Conservation (phyloP, 2,888 invertebrate genomes). For the Pemphredon lugubris region DNA sequence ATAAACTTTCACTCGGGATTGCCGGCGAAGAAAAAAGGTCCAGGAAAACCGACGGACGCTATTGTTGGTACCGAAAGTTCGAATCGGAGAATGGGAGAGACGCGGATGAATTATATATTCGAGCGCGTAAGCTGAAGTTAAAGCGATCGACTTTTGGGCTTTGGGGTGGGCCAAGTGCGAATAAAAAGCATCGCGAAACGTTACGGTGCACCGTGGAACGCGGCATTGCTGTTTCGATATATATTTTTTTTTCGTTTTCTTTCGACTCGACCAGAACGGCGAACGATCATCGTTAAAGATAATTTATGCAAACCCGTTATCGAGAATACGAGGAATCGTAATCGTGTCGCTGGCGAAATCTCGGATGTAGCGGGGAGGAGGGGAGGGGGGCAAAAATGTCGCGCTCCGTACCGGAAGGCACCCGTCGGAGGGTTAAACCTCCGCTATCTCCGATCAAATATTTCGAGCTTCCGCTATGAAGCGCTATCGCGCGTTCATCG, state of each 20-base stretch:
- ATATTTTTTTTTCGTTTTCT: too few species aligned
- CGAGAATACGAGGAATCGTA: too few species aligned
- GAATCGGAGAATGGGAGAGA: neutral
- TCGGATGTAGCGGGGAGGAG: too few species aligned
- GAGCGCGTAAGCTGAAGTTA: neutral
- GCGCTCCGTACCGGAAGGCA: too few species aligned
- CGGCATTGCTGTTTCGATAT: neutral
- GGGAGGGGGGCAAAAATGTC: too few species aligned
- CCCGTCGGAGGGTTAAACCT: neutral
- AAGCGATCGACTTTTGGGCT: too few species aligned
- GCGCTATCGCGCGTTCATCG: conserved; percentile 5
- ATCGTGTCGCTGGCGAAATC: too few species aligned
- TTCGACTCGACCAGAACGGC: too few species aligned
- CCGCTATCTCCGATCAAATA: neutral
- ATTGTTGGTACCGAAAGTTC: neutral
- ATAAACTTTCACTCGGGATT: conserved; percentile 37
- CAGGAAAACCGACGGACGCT: neutral
- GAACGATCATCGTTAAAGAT: too few species aligned
- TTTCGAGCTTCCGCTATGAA: neutral
- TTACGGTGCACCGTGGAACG: too few species aligned
- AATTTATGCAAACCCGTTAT: too few species aligned
- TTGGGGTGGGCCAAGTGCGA: neutral
- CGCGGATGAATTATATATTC: conserved; percentile 23
- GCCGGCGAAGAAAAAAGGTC: conserved; percentile 14
- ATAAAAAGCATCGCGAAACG: neutral